Conservation (phyloP, 2,113 vertebrate genomes). For the Nipponia nippon region DNA sequence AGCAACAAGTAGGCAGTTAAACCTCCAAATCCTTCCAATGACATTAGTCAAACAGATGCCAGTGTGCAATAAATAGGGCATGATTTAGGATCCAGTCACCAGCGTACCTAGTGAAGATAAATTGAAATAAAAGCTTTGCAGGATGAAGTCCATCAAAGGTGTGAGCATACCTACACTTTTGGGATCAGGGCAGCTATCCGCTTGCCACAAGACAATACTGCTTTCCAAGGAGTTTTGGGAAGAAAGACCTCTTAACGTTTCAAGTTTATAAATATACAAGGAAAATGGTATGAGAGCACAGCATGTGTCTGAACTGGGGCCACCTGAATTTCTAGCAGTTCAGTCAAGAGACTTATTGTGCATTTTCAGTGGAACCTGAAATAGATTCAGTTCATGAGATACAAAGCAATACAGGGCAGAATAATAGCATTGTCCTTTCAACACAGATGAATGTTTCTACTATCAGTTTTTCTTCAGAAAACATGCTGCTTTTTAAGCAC, state of each 20-base stretch:
- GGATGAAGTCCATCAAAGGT: neutral
- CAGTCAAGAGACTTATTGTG: conserved; percentile 27
- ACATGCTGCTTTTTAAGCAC: neutral
- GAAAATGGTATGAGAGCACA: conserved; percentile 24
- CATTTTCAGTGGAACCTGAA: conserved; percentile 65
- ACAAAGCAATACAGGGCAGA: conserved; percentile 39
- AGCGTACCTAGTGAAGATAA: neutral
- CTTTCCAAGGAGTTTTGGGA: neutral
- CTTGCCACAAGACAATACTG: neutral
- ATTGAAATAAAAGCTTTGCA: neutral
- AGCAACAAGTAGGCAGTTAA: neutral
- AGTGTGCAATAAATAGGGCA: neutral
- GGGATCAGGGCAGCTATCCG: neutral
- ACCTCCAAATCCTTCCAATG: neutral
- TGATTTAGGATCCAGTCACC: neutral
- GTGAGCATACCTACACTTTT: neutral
- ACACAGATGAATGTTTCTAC: conserved; percentile 7
- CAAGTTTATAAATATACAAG: conserved; percentile 49
- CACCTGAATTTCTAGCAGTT: conserved; percentile 42
- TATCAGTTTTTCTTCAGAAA: conserved; percentile 20
- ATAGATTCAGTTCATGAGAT: conserved; percentile 59
- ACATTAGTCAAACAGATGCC: neutral
- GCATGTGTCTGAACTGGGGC: conserved; percentile 11
- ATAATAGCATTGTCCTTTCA: conserved; percentile 2
- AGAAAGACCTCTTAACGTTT: conserved; percentile 46